phyloP scores from a whole-genome alignment of 2,797 vertebrate species.

The Selene dorsalis region DNA sequence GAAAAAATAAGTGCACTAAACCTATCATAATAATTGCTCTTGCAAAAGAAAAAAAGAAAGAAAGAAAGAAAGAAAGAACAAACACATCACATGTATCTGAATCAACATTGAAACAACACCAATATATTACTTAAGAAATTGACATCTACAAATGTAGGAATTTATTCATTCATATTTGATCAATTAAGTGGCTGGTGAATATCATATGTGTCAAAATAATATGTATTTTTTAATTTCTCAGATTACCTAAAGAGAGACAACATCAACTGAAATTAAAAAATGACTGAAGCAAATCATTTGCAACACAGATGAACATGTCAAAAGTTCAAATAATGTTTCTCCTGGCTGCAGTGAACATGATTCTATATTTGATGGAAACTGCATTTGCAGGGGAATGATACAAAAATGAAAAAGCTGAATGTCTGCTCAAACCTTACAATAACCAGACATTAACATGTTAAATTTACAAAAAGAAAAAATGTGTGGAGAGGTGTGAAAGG shows the following conservation, averaged over 20 bases:
- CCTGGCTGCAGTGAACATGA: constrained; percentile 7
- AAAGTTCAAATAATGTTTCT: constrained; percentile 3
- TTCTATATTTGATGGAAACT: constrained; percentile 13
- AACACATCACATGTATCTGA: too few relatives aligned
- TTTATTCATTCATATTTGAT: constrained; percentile 28
- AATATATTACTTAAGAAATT: not conserved
- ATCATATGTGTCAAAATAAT: not conserved
- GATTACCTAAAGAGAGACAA: constrained; percentile 9
- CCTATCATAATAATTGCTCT: constrained; percentile 1
- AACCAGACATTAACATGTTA: not conserved
- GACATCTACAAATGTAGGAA: constrained; percentile 3
- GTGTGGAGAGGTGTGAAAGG: not conserved
- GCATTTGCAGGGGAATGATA: constrained; percentile 6
- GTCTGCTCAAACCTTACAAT: not conserved
- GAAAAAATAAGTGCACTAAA: constrained; percentile 19
- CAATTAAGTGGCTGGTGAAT: not conserved
- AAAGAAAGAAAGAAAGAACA: not conserved
- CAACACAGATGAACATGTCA: not conserved
- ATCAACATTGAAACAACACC: not conserved
- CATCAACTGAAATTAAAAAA: constrained; percentile 20
- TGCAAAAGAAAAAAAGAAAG: not conserved
- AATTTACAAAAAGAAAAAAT: not conserved
- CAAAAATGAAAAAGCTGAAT: not conserved
- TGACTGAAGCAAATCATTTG: not conserved
- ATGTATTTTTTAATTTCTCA: constrained; percentile 6